A percentile compares a stretch with the other conserved stretches of the same genome.
Evolutionary conservation across 1,140 invertebrate species (phyloP).

Genomic region (Solenopsis invicta): DNA sequence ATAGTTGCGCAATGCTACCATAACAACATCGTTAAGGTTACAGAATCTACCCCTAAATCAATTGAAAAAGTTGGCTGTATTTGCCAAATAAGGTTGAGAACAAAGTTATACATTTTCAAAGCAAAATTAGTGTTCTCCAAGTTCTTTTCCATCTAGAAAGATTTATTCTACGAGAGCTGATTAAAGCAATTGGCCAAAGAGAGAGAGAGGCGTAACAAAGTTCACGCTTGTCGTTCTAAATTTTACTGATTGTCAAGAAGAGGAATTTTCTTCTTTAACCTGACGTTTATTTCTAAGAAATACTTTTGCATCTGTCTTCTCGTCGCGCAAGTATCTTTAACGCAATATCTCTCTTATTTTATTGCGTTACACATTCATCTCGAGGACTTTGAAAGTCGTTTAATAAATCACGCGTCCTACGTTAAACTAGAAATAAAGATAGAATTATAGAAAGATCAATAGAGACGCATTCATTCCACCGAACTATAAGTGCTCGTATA

Average conservation of each 20-base stretch:
- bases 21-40: too few species aligned
- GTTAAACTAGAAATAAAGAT: conserved; percentile 36
- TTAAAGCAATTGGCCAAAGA: neutral
- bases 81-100: neutral
- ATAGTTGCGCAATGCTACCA: too few species aligned
- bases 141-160: neutral
- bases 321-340: neutral
- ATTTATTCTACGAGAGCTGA: conserved; percentile 7
- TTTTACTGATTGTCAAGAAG: neutral
- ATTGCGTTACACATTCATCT: conserved; percentile 3
- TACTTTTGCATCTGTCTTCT: neutral
- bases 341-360: neutral
- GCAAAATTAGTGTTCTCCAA: neutral
- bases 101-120: neutral
- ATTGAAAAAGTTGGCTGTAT: neutral
- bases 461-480: conserved; percentile 39
- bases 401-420: conserved; percentile 23
- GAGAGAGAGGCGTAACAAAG: neutral
- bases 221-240: conserved; percentile 12
- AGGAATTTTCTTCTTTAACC: neutral
- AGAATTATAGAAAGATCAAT: conserved; percentile 42
- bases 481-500: conserved; percentile 46
- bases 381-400: conserved; percentile 22
- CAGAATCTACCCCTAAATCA: too few species aligned
- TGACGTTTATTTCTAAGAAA: neutral